Evolutionary conservation across 2,888 invertebrate species (phyloP).

Genomic region (Bruchidius siliquastri): DNA sequence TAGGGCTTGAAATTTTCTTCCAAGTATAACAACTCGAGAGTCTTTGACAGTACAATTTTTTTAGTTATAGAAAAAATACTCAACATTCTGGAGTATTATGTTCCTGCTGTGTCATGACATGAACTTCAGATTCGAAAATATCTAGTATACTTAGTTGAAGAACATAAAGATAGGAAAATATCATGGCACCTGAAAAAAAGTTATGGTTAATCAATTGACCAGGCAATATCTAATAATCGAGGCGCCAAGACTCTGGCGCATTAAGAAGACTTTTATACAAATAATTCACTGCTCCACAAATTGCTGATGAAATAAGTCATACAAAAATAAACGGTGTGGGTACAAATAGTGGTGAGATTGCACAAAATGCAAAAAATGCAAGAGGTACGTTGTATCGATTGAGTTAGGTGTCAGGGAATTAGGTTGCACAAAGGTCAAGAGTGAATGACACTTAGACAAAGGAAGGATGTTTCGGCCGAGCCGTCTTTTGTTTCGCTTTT

Average conservation of each 20-base stretch:
- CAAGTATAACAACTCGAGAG: no score
- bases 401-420: constrained; percentile 35
- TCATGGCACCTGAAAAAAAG: not conserved
- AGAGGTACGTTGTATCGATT: constrained; percentile 21
- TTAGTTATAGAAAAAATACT: no score
- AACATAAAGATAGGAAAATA: no score
- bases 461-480: constrained; percentile 55
- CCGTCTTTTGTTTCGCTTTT: constrained; percentile 37
- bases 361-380: constrained; percentile 50
- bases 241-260: not conserved
- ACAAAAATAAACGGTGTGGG: not conserved
- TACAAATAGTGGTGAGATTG: not conserved
- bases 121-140: no score
- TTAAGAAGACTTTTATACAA: constrained; percentile 6
- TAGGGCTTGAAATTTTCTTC: no score
- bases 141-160: no score
- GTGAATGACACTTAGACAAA: constrained; percentile 75
- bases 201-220: not conserved
- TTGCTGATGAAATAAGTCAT: not conserved
- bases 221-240: not conserved
- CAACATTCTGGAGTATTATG: no score
- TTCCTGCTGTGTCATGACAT: no score
- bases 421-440: constrained; percentile 45
- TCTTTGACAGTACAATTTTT: no score
- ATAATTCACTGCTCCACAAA: constrained; percentile 19